Evolutionary conservation across 2,797 vertebrate species (phyloP), one percentile per base, ranked within the genome.

Genomic region (Mormyrus proboscirostris): DNA sequence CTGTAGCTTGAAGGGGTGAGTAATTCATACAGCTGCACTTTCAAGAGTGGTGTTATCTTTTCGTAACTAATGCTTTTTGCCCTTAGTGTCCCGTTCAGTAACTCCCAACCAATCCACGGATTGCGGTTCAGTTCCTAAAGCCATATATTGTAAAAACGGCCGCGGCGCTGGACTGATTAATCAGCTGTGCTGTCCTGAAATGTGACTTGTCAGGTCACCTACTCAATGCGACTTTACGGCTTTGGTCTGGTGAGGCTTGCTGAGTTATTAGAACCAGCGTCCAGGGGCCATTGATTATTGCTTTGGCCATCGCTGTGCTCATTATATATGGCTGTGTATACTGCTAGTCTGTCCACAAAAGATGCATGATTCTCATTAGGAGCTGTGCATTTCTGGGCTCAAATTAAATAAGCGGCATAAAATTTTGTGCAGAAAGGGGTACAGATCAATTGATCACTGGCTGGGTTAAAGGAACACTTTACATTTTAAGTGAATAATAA

Each of bases 291-390:
- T 73, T 88, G 87, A 73, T 88, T 88, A 88, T 49, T 49, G 87
- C 59, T 76, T 62, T 50, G 87, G 41, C 87, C 87, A 88, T 88
- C 47, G 16, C 87, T 76, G 86, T 62, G 86, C 62, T 88, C 59
- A 76, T 73, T 69, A 88, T 88, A 76, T 88, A 76, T 76, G 59
- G 51, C 49, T 88, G 87, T 88, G 44, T 73, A 29, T 73, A 50
- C 22, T 29, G 29, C 53, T 62, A 47, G 65, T 19, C 50, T 73
- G 44, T 53, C 50, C 51, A 57, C 29, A 55, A 59, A 79, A 53
- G 65, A 83, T 57, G 88, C n/a, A 83, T 83, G 69, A 55, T 83
- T 83, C 88, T 88, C 69, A 59, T 82, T 82, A 88, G 49, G 69
- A 22, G 19, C 59, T 82, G 10, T 55, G 44, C 85, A 83, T 89